Evolutionary conservation across 64 coral and sea anemone species (phyloP).

Genomic region (Exaiptasia diaphana): DNA sequence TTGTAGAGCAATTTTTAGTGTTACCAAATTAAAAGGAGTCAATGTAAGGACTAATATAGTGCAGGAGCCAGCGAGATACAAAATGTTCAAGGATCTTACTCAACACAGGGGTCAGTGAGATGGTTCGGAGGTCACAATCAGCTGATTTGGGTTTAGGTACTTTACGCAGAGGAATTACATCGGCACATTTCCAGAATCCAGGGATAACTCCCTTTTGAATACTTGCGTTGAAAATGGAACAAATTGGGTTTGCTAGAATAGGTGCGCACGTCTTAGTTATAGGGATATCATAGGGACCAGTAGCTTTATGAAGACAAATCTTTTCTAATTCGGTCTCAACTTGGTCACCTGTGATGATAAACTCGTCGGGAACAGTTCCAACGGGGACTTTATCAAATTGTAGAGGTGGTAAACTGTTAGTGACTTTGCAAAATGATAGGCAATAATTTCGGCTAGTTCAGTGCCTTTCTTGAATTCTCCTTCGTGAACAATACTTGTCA

Average conservation of each 20-base stretch:
- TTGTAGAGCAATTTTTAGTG: not conserved
- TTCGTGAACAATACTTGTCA: no score
- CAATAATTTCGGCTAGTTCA: no score
- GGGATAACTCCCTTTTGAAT: not conserved
- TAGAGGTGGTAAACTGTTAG: no score
- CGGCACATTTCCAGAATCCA: not conserved
- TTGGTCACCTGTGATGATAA: not conserved
- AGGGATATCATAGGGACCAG: not conserved
- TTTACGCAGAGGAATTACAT: constrained; percentile 18
- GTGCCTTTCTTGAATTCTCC: no score
- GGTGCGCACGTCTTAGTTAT: not conserved
- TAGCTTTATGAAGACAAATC: not conserved
- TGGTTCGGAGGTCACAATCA: not conserved
- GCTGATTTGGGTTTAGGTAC: not conserved
- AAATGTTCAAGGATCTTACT: constrained; percentile 21
- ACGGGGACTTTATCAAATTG: not conserved
- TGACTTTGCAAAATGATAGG: no score
- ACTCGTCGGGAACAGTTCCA: not conserved
- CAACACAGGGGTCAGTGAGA: not conserved
- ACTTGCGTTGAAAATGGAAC: constrained; percentile 15
- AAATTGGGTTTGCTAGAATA: not conserved
- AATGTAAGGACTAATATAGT: not conserved
- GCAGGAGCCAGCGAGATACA: not conserved
- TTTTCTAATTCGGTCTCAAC: not conserved
- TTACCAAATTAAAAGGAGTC: not conserved